Conservation (phyloP, 2,888 invertebrate species). For the Melieria omissa region DNA sequence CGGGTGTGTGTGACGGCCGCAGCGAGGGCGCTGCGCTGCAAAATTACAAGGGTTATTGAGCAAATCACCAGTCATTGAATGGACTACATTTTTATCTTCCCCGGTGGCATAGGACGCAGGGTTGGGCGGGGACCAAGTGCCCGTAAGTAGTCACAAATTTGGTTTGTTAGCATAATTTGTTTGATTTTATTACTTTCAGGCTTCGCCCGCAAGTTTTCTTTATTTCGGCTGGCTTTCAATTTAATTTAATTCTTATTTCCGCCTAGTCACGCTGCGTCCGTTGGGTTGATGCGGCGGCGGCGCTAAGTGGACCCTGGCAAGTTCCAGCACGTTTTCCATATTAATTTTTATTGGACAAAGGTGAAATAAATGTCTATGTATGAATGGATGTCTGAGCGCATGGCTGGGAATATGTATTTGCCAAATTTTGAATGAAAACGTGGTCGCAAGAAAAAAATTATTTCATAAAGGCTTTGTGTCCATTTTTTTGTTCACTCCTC, state of each 20-base stretch:
- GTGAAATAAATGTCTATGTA: too few relatives aligned
- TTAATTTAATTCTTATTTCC: constrained; percentile 1
- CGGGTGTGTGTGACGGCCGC: too few relatives aligned
- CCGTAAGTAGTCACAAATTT: constrained; percentile 42
- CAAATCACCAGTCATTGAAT: constrained; percentile 53
- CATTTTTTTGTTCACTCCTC: too few relatives aligned
- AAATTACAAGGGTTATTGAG: constrained; percentile 65
- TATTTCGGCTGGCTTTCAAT: constrained; percentile 9
- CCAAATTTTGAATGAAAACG: too few relatives aligned
- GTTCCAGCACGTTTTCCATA: constrained; percentile 59
- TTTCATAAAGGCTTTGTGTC: too few relatives aligned
- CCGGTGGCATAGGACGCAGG: too few relatives aligned
- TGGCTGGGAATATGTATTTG: too few relatives aligned
- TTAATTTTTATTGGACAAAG: constrained; percentile 58
- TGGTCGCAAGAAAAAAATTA: too few relatives aligned
- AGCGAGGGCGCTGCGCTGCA: neutral
- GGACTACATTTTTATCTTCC: neutral
- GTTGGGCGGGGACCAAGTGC: too few relatives aligned
- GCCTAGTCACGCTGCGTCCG: too few relatives aligned
- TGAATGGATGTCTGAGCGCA: too few relatives aligned
- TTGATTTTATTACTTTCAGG: constrained; percentile 53
- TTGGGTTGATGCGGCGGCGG: constrained; percentile 20
- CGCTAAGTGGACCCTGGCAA: constrained; percentile 42
- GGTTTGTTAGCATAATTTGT: constrained; percentile 62
- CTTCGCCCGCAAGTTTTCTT: neutral